Conservation (phyloP, 2,797 vertebrate species). For the Cirrhinus molitorella region DNA sequence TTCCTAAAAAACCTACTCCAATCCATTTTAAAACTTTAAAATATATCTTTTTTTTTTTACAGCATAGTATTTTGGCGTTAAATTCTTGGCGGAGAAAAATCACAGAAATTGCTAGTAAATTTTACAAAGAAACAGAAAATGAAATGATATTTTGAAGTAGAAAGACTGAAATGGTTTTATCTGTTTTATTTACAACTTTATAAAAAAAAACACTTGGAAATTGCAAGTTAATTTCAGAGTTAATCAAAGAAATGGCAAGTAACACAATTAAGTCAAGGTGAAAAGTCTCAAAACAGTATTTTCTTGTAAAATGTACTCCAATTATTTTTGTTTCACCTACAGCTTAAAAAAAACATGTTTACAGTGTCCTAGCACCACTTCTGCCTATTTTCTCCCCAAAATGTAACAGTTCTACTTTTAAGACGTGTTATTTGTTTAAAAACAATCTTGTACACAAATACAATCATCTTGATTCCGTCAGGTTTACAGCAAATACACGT, state of each 20-base stretch:
- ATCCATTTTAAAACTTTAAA: too few relatives aligned
- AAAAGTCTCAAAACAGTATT: too few relatives aligned
- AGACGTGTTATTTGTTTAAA: constrained; percentile 9
- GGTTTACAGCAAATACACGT: constrained; percentile 34
- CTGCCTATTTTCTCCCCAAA: not conserved
- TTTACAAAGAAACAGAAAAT: too few relatives aligned
- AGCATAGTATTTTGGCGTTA: too few relatives aligned
- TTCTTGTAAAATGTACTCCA: not conserved
- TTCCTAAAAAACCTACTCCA: not conserved
- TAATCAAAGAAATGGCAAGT: not conserved
- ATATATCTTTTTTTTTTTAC: too few relatives aligned
- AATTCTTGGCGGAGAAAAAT: too few relatives aligned
- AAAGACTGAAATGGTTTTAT: too few relatives aligned
- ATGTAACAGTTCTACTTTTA: not conserved
- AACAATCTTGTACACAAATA: not conserved
- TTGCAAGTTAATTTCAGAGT: not conserved
- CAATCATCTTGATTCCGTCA: not conserved
- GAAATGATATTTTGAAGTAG: too few relatives aligned
- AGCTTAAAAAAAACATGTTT: not conserved
- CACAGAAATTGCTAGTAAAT: too few relatives aligned
- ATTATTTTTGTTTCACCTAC: not conserved
- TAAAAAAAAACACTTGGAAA: too few relatives aligned
- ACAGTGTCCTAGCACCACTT: not conserved
- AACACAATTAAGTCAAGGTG: not conserved
- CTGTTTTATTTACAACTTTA: too few relatives aligned